Evolutionary conservation across 2,113 vertebrate genomes (phyloP).

Genomic region (Actenoides hombroni): DNA sequence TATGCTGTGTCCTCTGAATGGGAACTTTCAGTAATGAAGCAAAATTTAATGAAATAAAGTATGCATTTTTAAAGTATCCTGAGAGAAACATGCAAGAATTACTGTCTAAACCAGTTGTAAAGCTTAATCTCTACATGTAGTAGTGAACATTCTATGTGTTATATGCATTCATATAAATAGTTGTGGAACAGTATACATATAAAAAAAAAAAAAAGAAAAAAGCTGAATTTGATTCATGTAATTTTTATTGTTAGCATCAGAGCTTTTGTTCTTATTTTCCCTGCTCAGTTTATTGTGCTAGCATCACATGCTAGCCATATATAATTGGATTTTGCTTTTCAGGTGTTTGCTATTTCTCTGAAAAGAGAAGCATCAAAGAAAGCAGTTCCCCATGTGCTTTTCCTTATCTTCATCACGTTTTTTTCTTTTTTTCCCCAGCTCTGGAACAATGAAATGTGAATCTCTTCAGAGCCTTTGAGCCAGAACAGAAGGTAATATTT

Average conservation of each 20-base stretch:
- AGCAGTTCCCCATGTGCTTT: not conserved
- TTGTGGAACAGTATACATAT: not conserved
- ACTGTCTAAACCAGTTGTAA: not conserved
- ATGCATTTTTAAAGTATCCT: not conserved
- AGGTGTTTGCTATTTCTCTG: not conserved
- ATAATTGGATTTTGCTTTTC: slow-evolving; percentile 35
- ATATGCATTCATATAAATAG: not conserved
- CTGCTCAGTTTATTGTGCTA: not conserved
- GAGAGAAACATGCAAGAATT: not conserved
- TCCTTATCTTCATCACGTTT: not conserved
- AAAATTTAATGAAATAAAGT: not conserved
- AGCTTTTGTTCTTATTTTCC: not conserved
- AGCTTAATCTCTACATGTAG: not conserved
- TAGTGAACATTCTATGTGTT: not conserved
- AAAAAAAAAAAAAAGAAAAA: not conserved
- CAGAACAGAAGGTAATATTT: slow-evolving; percentile 12
- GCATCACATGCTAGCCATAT: not conserved
- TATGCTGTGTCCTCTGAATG: not conserved
- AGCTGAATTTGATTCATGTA: not conserved
- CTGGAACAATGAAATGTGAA: not conserved
- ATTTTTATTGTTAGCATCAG: not conserved
- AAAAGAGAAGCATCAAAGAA: slow-evolving; percentile 14
- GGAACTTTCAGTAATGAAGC: not conserved
- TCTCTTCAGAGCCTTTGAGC: not conserved
- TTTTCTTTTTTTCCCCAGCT: not conserved